Percentiles rank a stretch among this genome's conserved stretches.
Evolutionary conservation across 2,797 vertebrate species (phyloP).

Genomic region (Dermochelys coriacea): DNA sequence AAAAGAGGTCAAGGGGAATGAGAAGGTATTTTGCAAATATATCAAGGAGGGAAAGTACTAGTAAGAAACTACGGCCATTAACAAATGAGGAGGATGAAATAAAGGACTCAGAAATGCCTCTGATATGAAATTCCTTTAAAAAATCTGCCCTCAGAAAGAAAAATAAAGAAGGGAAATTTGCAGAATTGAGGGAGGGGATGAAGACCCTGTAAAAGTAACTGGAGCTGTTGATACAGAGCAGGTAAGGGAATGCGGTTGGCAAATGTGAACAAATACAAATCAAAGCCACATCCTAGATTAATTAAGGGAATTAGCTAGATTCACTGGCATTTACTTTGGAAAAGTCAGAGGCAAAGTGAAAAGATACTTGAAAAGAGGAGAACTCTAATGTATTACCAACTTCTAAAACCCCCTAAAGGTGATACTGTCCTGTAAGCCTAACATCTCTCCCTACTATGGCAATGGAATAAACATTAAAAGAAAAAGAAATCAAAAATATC

Average conservation of each 20-base stretch:
- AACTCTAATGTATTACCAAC: slow-evolving; percentile 1
- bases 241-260: background rate
- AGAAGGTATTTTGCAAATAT: slow-evolving; percentile 28
- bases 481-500: background rate
- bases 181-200: background rate
- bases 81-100: slow-evolving; percentile 31
- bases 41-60: slow-evolving; percentile 45
- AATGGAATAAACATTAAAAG: background rate
- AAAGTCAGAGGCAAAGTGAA: background rate
- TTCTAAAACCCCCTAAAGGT: background rate
- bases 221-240: background rate
- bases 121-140: slow-evolving; percentile 20
- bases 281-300: background rate
- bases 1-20: slow-evolving; percentile 21
- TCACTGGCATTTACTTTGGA: background rate
- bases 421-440: background rate
- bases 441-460: background rate
- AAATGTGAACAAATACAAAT: slow-evolving; percentile 12
- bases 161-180: slow-evolving; percentile 10
- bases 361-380: background rate
- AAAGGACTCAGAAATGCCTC: slow-evolving; percentile 35
- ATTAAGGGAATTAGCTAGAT: background rate
- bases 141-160: background rate
- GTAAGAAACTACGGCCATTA: slow-evolving; percentile 40
- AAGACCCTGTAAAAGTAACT: slow-evolving; percentile 30